Evolutionary conservation across 2,797 vertebrate genomes (phyloP).

Genomic region (Gouania willdenowi): DNA sequence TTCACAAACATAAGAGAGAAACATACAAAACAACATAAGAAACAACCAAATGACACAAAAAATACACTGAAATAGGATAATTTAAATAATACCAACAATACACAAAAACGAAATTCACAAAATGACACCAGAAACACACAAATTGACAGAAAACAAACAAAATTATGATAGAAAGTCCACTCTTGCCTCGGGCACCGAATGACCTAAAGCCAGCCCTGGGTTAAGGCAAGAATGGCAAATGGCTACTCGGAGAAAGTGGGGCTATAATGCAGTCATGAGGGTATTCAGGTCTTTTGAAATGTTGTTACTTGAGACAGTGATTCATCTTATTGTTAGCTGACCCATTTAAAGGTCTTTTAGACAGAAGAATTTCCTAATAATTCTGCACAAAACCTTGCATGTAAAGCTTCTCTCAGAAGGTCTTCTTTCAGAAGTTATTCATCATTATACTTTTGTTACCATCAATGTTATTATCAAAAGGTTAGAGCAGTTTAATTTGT

Average conservation of each 20-base stretch:
- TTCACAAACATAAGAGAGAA: no score
- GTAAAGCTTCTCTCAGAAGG: conserved; percentile 22
- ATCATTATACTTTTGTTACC: conserved; percentile 21
- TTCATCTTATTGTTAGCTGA: conserved; percentile 41
- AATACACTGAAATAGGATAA: no score
- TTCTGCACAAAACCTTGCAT: conserved; percentile 26
- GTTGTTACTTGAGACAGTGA: conserved; percentile 39
- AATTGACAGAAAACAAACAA: no score
- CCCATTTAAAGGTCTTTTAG: conserved; percentile 49
- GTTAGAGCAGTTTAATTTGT: neutral
- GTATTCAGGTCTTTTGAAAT: conserved; percentile 5
- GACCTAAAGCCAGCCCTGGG: no score
- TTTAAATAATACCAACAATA: no score
- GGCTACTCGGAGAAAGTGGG: conserved; percentile 1
- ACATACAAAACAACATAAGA: no score
- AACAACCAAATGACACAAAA: no score
- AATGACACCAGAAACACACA: no score
- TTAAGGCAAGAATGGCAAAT: conserved; percentile 4
- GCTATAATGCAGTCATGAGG: neutral
- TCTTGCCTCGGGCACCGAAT: no score
- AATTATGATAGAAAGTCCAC: no score
- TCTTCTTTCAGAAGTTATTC: conserved; percentile 6
- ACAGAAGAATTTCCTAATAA: conserved; percentile 36
- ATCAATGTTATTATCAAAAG: conserved; percentile 6
- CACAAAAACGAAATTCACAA: no score